Percentiles rank a stretch among this genome's conserved stretches.
Evolutionary conservation across 2,797 vertebrate genomes (phyloP).

Genomic region (Lutjanus campechanus): DNA sequence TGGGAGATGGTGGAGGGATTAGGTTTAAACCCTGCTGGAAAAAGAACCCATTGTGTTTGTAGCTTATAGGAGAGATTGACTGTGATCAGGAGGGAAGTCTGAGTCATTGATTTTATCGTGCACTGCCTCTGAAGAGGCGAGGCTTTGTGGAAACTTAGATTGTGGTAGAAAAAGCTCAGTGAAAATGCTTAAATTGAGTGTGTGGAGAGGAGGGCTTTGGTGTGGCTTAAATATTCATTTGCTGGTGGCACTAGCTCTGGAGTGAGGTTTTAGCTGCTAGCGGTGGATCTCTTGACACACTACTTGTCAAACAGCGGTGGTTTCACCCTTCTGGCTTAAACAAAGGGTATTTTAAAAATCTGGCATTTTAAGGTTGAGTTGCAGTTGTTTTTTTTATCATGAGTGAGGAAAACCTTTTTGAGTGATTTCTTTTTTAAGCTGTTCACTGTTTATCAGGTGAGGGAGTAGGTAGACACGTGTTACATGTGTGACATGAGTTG

Average conservation of each 20-base stretch:
- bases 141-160: constrained; percentile 69
- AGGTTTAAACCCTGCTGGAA: constrained; percentile 37
- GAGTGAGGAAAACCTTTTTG: not conserved
- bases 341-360: constrained; percentile 23
- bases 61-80: constrained; percentile 63
- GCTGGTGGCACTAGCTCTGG: constrained; percentile 37
- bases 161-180: constrained; percentile 55
- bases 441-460: not conserved
- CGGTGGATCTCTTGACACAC: constrained; percentile 53
- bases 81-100: constrained; percentile 65
- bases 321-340: constrained; percentile 26
- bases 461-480: not conserved
- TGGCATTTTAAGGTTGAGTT: not conserved
- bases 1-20: constrained; percentile 44
- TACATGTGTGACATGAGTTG: not conserved
- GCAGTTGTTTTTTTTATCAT: not conserved
- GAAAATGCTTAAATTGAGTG: constrained; percentile 64
- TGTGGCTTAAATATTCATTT: constrained; percentile 72
- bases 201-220: constrained; percentile 54
- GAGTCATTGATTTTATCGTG: constrained; percentile 70
- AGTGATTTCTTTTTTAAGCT: not conserved
- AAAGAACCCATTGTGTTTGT: constrained; percentile 49
- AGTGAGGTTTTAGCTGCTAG: constrained; percentile 58
- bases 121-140: constrained; percentile 55
- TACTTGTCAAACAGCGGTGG: constrained; percentile 54